phyloP scores from a whole-genome alignment of 2,888 invertebrate genomes.

The Drosophila mimetica region DNA sequence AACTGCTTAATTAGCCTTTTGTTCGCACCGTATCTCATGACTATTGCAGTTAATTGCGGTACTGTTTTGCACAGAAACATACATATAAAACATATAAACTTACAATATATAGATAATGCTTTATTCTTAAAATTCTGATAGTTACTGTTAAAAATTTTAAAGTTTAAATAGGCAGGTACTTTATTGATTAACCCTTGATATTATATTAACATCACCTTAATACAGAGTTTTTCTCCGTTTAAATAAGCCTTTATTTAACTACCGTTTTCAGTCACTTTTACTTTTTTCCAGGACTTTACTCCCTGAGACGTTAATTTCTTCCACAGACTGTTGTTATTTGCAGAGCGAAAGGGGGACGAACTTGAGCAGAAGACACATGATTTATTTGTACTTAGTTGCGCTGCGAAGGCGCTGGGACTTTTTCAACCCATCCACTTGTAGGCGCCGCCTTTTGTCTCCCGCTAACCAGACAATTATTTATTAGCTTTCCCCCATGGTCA shows the following conservation, averaged over 20 bases:
- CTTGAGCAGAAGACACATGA: constrained; percentile 56
- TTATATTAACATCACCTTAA: no score
- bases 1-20: constrained; percentile 61
- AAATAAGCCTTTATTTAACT: background rate
- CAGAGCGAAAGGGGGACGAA: constrained; percentile 1
- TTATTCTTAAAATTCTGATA: background rate
- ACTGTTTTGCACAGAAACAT: constrained; percentile 36
- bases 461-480: constrained; percentile 77
- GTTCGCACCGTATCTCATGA: constrained; percentile 45
- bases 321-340: constrained; percentile 54
- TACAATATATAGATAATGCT: no score
- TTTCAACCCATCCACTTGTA: constrained; percentile 56
- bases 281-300: background rate
- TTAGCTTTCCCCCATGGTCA: constrained; percentile 62
- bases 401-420: constrained; percentile 46
- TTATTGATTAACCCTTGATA: no score
- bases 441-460: constrained; percentile 65
- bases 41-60: constrained; percentile 62
- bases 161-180: no score
- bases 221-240: no score
- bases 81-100: background rate
- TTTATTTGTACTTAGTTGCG: constrained; percentile 71
- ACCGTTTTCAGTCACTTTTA: background rate
- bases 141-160: no score
- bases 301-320: constrained; percentile 60